phyloP scores from a whole-genome alignment of 35 echinoderm and acorn worm genomes.

The Holothuria glaberrima region DNA sequence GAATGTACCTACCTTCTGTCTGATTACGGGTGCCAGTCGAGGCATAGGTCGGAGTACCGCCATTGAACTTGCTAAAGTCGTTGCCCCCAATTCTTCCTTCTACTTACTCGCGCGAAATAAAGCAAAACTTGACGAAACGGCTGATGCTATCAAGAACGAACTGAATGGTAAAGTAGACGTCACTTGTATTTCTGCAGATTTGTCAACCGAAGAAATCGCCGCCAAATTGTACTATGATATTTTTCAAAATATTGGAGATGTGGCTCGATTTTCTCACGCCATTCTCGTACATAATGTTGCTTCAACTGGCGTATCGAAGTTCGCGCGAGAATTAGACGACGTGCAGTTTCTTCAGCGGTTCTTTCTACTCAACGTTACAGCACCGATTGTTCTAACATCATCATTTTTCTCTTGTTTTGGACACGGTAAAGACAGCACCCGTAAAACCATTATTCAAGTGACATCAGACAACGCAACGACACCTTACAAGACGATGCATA shows the following conservation, averaged over 20 bases:
- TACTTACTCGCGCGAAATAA: not conserved
- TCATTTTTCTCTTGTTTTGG: not conserved
- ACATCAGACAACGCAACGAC: not conserved
- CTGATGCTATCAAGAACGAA: not conserved
- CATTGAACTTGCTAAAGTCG: not conserved
- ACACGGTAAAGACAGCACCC: not conserved
- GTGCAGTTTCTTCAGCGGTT: not conserved
- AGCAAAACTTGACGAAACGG: not conserved
- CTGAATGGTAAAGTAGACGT: not conserved
- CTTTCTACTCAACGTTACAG: not conserved
- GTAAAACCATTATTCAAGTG: not conserved
- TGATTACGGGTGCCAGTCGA: conserved; percentile 9
- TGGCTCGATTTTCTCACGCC: not conserved
- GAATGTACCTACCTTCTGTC: not conserved
- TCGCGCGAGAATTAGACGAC: not conserved
- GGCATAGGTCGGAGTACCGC: not conserved
- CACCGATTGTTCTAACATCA: not conserved
- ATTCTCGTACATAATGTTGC: not conserved
- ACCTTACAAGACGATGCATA: not conserved
- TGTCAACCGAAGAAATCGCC: not conserved
- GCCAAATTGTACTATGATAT: not conserved
- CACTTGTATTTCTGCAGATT: not conserved
- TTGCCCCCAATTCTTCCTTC: not conserved
- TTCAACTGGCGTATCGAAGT: not conserved
- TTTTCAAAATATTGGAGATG: not conserved